Conservation (phyloP, 2,113 vertebrate genomes). For the Lipotes vexillifer region DNA sequence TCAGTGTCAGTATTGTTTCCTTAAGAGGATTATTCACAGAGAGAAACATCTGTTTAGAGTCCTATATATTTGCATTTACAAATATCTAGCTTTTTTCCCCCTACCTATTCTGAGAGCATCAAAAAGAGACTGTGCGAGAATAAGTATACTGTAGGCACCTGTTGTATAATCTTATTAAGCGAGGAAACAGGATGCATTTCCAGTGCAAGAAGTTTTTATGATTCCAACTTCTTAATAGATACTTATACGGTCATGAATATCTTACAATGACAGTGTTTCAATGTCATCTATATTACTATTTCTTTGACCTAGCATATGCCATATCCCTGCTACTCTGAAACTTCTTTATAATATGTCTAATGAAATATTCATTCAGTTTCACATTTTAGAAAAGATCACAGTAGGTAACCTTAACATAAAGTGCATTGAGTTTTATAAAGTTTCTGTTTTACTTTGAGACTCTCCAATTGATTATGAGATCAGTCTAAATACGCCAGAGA, state of each 20-base stretch:
- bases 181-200: not conserved
- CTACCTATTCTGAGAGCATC: not conserved
- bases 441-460: conserved; percentile 37
- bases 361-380: conserved; percentile 71
- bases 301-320: conserved; percentile 44
- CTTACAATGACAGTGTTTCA: conserved; percentile 47
- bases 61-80: not conserved
- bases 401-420: conserved; percentile 58
- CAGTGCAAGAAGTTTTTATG: not conserved
- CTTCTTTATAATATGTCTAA: conserved; percentile 54
- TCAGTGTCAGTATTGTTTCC: not conserved
- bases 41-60: not conserved
- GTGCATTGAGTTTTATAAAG: conserved; percentile 55
- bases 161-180: not conserved
- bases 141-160: too few relatives aligned
- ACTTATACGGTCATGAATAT: conserved; percentile 55
- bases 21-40: not conserved
- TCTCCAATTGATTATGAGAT: conserved; percentile 13
- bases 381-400: conserved; percentile 63
- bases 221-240: conserved; percentile 29
- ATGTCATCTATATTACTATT: conserved; percentile 54
- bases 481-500: not conserved
- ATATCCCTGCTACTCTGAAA: not conserved
- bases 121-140: not conserved
- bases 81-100: not conserved